These are phyloP conservation scores for Sorex maritimensis DNA, from an alignment of 2,797 vertebrate species.

Conservation along the genomic window DNA sequence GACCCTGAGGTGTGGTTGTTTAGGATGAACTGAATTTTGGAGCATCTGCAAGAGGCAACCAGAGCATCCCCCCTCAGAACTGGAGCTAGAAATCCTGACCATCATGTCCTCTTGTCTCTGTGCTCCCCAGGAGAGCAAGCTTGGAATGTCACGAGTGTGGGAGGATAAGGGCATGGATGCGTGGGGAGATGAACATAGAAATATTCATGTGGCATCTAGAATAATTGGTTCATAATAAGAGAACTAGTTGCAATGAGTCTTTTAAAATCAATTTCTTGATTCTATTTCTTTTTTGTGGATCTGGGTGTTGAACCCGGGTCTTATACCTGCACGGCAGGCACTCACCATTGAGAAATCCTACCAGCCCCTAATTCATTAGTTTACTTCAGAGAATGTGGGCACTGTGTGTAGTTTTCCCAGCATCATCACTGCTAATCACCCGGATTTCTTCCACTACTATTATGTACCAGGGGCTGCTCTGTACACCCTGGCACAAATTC, in stretches of 20 bases:
- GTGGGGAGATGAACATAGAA: too few species aligned
- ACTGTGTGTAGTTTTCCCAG: neutral
- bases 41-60: neutral
- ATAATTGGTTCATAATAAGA: neutral
- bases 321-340: too few species aligned
- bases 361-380: neutral
- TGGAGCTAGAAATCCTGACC: neutral
- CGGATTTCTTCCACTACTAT: neutral
- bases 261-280: neutral
- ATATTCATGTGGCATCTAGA: neutral
- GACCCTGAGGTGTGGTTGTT: too few species aligned
- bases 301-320: too few species aligned
- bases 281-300: too few species aligned
- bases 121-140: neutral
- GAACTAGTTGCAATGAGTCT: neutral
- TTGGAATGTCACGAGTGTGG: neutral
- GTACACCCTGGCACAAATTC: neutral
- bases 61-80: neutral
- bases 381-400: neutral
- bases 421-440: neutral
- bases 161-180: neutral
- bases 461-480: neutral
- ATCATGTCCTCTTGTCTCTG: neutral
- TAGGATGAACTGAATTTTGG: neutral
- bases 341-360: too few species aligned